Base-by-base conservation (phyloP, 2,797 vertebrate species). In the Crax fasciolata region DNA sequence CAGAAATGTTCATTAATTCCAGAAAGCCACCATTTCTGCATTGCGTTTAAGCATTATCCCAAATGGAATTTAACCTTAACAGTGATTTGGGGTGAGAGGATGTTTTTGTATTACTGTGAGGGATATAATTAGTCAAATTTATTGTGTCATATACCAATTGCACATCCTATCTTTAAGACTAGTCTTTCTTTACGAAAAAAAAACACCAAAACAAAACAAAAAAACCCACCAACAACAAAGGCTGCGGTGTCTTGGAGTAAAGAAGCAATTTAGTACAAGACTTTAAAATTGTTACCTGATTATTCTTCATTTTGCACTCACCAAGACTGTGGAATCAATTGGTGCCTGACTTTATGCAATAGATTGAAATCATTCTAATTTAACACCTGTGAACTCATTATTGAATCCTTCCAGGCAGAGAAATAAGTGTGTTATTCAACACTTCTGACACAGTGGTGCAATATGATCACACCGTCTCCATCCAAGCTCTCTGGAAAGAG, bases 1-100 rank as follows among this genome's bases (percentile, higher is more conserved):
- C 84, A 97, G 91, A 97, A 96, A 94, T 49, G 84, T 90, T 97
- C 82, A 95, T 96, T 97, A 96, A 96, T 97, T 97, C 94, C 95
- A 95, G 74, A 97, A 96, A 95, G 84, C 74, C 65, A n/a, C 86
- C 79, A 88, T 94, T 96, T 94, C 87, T 94, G 89, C 96, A 94
- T 84, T 97, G 85, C 81, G 94, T 95, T 97, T 95, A 91, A 97
- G 91, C 74, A 49, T 71, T 72, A 95, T 63, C 97, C 77, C 58
- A 55, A 76, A 93, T 86, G n/a, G 78, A 96, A 90, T 89, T 97
- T 83, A 95, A 93, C 87, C 84, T 92, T 87, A 95, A 77, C 68
- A 86, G 77, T 89, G 81, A 93, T 90, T 73, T 96, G 63, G 74
- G 67, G 57, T 71, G 73, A 71, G 43, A 89, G 54, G 32, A 62